phyloP scores from a whole-genome alignment of 2,888 invertebrate species.

The Philereme vetulata region DNA sequence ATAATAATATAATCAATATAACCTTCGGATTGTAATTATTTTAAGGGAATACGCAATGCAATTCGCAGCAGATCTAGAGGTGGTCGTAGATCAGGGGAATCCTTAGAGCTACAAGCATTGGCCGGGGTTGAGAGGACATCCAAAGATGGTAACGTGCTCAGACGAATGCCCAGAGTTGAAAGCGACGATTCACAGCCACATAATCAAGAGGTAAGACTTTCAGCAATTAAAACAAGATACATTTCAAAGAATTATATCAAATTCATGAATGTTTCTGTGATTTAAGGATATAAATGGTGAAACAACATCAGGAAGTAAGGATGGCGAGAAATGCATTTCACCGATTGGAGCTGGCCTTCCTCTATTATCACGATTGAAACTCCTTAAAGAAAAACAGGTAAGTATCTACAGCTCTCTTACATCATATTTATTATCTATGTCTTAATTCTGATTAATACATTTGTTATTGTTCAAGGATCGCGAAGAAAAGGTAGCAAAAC shows the following conservation, averaged over 20 bases:
- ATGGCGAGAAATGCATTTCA: conserved; percentile 85
- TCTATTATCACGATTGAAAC: conserved; percentile 88
- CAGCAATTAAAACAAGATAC: background rate
- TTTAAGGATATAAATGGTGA: conserved; percentile 72
- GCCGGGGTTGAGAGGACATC: conserved; percentile 70
- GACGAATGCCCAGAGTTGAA: conserved; percentile 89
- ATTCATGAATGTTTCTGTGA: background rate
- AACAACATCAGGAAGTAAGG: conserved; percentile 73
- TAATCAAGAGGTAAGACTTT: conserved; percentile 56
- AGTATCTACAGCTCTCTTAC: background rate
- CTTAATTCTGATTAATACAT: background rate
- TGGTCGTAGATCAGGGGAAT: conserved; percentile 84
- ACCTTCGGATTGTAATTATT: conserved; percentile 15
- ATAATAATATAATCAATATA: too few species aligned
- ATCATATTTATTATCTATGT: conserved; percentile 1
- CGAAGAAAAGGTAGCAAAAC: conserved; percentile 79
- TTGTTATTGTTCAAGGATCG: conserved; percentile 61
- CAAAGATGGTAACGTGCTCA: conserved; percentile 82
- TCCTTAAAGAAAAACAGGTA: conserved; percentile 94
- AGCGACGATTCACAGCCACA: conserved; percentile 87
- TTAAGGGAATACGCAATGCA: conserved; percentile 84
- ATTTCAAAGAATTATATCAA: background rate
- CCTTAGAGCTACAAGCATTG: conserved; percentile 83
- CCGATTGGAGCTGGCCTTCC: conserved; percentile 94
- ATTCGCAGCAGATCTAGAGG: conserved; percentile 82